phyloP scores from a whole-genome alignment of 2,113 vertebrate species.

The Elgaria multicarinata region DNA sequence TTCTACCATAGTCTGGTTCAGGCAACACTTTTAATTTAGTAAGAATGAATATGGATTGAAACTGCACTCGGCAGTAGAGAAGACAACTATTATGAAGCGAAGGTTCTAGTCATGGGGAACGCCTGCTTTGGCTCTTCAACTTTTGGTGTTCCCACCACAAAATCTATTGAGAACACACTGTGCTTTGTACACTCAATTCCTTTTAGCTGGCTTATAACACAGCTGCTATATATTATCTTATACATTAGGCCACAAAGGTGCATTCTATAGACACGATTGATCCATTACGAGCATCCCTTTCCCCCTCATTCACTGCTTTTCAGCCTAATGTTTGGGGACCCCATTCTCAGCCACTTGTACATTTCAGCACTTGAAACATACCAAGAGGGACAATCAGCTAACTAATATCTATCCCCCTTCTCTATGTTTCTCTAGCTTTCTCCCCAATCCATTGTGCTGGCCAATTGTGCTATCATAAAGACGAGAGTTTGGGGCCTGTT shows the following conservation, averaged over 20 bases:
- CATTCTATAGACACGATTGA: constrained; percentile 78
- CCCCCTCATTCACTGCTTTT: constrained; percentile 76
- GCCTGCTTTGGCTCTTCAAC: constrained; percentile 73
- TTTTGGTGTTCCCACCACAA: constrained; percentile 75
- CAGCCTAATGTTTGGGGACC: constrained; percentile 76
- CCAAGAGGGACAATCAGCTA: constrained; percentile 78
- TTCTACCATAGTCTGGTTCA: not conserved
- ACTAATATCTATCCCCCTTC: constrained; percentile 77
- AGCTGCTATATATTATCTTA: constrained; percentile 81
- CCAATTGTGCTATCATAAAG: constrained; percentile 74
- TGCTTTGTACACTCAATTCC: constrained; percentile 73
- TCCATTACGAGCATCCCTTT: constrained; percentile 75
- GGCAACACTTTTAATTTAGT: constrained; percentile 36
- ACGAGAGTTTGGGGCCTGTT: constrained; percentile 73
- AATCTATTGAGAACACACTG: constrained; percentile 67
- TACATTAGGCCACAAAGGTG: constrained; percentile 79
- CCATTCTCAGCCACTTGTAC: constrained; percentile 80
- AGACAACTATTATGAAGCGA: constrained; percentile 60
- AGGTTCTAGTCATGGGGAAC: constrained; percentile 63
- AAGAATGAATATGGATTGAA: constrained; percentile 63
- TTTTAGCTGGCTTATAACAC: constrained; percentile 75
- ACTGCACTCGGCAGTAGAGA: constrained; percentile 53
- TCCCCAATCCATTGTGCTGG: constrained; percentile 74
- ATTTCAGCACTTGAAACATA: constrained; percentile 78
- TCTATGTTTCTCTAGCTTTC: constrained; percentile 79